Base-by-base conservation (phyloP, 2,113 vertebrate species). In the Leptocoma aspasia region DNA sequence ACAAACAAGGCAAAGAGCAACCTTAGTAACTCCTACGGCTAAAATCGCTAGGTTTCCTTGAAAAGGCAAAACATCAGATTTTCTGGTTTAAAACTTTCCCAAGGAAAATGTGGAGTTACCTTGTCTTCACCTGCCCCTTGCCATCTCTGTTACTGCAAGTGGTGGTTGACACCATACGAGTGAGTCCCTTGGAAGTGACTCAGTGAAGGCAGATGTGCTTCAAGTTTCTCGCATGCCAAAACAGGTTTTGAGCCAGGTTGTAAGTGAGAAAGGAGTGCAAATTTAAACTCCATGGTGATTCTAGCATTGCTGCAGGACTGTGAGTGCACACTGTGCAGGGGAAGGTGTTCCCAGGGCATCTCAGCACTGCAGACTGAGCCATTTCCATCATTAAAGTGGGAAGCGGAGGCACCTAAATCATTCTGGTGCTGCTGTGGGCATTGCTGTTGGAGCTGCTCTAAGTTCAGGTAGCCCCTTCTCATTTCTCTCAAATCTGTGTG, bases 121-220 rank as follows among this genome's bases (percentile, higher is more conserved):
- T 17, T 28, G 0, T 42, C 8, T 61, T 69, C 54, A 52, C 31
- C 50, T 79, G 37, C 16, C 22, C 28, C 31, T 57, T 73, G 72
- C 56, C 22, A 33, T 39, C 37, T n/a, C 23, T 61, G 5, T 30
- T 57, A 3, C 30, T 64, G 4, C 24, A 28, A 17, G 13, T 27
- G 19, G 1, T 64, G 33, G 11, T 14, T 15, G 49, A 22, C 70
- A 6, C 1, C 4, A 0, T 8, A 19, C 1, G 0, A 50, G 22
- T 26, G 22, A 75, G 31, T 19, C 27, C 13, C 16, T 30, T 44
- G 44, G 33, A 10, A 57, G 39, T 31, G 56, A 28, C 11, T 61
- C 10, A 6, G 22, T 17, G 49, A 72, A 59, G 0, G 0, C 8
- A 31, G 21, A 17, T 44, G 23, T 10, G 2, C 42, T 68, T 63